phyloP scores from a whole-genome alignment of 2,888 invertebrate species.

The Heliconius ismenius region DNA sequence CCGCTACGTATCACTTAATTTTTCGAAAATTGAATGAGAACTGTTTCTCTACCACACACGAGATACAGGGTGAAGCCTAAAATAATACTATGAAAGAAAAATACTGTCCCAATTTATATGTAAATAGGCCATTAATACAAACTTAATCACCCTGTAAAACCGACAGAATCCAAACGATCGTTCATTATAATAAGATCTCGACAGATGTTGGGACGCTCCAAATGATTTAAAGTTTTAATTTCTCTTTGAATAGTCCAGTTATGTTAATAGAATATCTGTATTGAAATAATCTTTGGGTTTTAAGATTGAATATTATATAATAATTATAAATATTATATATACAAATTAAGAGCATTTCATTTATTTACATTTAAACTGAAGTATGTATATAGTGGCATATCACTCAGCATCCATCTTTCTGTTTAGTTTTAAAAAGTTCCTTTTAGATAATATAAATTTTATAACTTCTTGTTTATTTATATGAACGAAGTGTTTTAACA shows the following conservation, averaged over 20 bases:
- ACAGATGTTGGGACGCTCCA: slow-evolving; percentile 35
- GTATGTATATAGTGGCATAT: too few relatives aligned
- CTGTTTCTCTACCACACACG: too few relatives aligned
- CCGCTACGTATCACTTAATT: too few relatives aligned
- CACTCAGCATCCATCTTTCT: too few relatives aligned
- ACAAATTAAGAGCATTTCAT: background rate
- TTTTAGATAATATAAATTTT: too few relatives aligned
- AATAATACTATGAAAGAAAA: background rate
- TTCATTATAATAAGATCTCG: slow-evolving; percentile 28
- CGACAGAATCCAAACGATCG: slow-evolving; percentile 37
- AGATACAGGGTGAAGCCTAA: background rate
- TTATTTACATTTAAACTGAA: background rate
- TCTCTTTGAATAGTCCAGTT: slow-evolving; percentile 15
- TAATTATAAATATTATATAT: too few relatives aligned
- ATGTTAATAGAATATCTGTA: slow-evolving; percentile 11
- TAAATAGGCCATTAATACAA: slow-evolving; percentile 25
- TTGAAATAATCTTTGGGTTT: background rate
- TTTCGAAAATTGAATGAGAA: too few relatives aligned
- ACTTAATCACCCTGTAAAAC: slow-evolving; percentile 37
- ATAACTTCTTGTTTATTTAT: too few relatives aligned
- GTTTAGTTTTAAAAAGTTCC: too few relatives aligned
- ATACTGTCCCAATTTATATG: background rate
- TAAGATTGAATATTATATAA: background rate
- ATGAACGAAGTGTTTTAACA: too few relatives aligned
- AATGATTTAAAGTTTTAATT: slow-evolving; percentile 26